Conservation (phyloP, 2,113 vertebrate species). For the Gobiocypris rarus region DNA sequence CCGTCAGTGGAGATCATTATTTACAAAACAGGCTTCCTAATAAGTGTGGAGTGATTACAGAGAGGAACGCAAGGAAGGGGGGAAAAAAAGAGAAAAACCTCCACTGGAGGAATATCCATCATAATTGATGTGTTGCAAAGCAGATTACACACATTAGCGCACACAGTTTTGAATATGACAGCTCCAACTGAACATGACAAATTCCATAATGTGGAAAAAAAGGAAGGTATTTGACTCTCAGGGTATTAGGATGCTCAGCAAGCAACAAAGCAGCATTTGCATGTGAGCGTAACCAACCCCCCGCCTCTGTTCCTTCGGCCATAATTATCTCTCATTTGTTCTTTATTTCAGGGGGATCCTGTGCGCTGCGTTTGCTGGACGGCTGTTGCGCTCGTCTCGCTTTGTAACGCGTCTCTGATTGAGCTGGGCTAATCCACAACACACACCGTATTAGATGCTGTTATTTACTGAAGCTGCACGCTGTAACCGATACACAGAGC, state of each 20-base stretch:
- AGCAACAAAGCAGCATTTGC: constrained; percentile 68
- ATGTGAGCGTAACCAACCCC: constrained; percentile 41
- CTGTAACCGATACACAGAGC: constrained; percentile 18
- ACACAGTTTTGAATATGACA: constrained; percentile 81
- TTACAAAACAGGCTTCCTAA: constrained; percentile 83
- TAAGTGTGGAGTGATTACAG: constrained; percentile 81
- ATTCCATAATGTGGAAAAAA: constrained; percentile 73
- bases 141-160: constrained; percentile 86
- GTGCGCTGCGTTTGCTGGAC: constrained; percentile 44
- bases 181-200: constrained; percentile 84
- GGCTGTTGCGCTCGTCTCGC: constrained; percentile 19
- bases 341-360: constrained; percentile 43
- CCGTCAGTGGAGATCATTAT: constrained; percentile 76
- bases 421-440: constrained; percentile 38
- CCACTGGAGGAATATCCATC: constrained; percentile 77
- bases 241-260: constrained; percentile 69
- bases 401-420: neutral
- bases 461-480: constrained; percentile 27
- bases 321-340: constrained; percentile 52
- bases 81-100: constrained; percentile 65
- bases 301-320: constrained; percentile 26
- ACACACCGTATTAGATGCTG: constrained; percentile 26
- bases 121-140: constrained; percentile 86
- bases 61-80: constrained; percentile 67
- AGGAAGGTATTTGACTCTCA: constrained; percentile 65